phyloP scores from a whole-genome alignment of 2,113 vertebrate species.

The Oryzias melastigma region DNA sequence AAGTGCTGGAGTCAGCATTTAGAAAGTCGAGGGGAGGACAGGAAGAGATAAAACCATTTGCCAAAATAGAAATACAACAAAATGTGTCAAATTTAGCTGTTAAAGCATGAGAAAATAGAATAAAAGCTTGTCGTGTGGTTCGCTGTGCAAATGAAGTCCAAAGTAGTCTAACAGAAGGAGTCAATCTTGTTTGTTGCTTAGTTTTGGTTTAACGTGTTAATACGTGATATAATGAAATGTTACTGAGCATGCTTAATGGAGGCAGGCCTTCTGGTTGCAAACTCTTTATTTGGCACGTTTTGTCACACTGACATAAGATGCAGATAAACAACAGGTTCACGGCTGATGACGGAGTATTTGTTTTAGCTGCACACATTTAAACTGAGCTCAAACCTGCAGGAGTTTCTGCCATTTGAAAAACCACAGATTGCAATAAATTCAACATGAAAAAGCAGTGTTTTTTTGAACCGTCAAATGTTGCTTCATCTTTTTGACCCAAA shows the following conservation, averaged over 20 bases:
- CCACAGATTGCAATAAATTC: constrained; percentile 21
- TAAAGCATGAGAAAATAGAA: too few relatives aligned
- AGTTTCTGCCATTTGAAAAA: constrained; percentile 23
- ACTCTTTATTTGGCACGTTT: constrained; percentile 24
- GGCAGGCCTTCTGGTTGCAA: constrained; percentile 9
- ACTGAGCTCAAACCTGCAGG: constrained; percentile 6
- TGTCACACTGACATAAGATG: constrained; percentile 15
- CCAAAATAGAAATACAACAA: too few relatives aligned
- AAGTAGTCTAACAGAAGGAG: too few relatives aligned
- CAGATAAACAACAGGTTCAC: constrained; percentile 10
- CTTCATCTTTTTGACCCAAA: constrained; percentile 6
- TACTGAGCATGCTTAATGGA: too few relatives aligned
- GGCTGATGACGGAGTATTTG: constrained; percentile 3
- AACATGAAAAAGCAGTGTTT: constrained; percentile 30
- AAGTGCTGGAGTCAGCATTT: too few relatives aligned
- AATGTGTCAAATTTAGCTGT: too few relatives aligned
- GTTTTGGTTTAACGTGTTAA: neutral
- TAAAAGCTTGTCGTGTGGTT: too few relatives aligned
- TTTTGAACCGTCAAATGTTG: constrained; percentile 18
- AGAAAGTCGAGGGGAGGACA: too few relatives aligned
- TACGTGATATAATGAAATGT: too few relatives aligned
- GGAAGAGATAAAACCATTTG: too few relatives aligned
- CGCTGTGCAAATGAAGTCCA: too few relatives aligned
- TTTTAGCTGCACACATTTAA: constrained; percentile 45
- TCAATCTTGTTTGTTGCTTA: too few relatives aligned